phyloP scores from a whole-genome alignment of 2,888 invertebrate species.

The Alcis repandata region DNA sequence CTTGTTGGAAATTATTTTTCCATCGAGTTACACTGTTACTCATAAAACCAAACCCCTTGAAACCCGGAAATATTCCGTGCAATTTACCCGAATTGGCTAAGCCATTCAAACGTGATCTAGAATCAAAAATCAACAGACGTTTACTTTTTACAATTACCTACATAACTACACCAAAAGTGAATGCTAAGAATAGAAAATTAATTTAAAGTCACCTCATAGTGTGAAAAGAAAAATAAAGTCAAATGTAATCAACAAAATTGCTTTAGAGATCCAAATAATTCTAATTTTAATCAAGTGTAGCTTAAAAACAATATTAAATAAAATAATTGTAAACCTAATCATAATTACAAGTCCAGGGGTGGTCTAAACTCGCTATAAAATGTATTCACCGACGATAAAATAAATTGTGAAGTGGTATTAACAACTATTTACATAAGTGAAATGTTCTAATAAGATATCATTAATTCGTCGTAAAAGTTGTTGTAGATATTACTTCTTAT shows the following conservation, averaged over 20 bases:
- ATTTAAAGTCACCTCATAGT: background rate
- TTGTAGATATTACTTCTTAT: constrained; percentile 4
- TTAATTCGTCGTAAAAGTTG: constrained; percentile 13
- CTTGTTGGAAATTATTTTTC: too few species aligned
- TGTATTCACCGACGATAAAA: constrained; percentile 5
- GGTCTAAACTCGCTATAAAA: constrained; percentile 1
- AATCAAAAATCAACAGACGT: too few species aligned
- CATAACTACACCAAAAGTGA: too few species aligned
- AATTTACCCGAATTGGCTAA: too few species aligned
- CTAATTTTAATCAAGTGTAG: background rate
- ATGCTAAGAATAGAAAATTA: background rate
- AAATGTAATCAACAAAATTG: constrained; percentile 12
- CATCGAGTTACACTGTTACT: too few species aligned
- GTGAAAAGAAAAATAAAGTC: background rate
- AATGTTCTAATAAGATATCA: constrained; percentile 15
- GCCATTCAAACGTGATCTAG: too few species aligned
- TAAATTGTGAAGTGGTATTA: constrained; percentile 12
- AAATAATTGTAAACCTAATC: background rate
- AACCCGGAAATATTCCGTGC: too few species aligned
- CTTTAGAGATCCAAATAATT: constrained; percentile 5
- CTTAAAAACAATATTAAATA: background rate
- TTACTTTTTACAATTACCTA: too few species aligned
- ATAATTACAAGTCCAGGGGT: constrained; percentile 5
- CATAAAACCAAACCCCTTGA: too few species aligned
- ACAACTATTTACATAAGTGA: constrained; percentile 17